These are phyloP conservation scores for Pelagia noctiluca DNA, from an alignment of 30 jellyfish, hydroid and myxozoan genomes.

Conservation along the genomic window DNA sequence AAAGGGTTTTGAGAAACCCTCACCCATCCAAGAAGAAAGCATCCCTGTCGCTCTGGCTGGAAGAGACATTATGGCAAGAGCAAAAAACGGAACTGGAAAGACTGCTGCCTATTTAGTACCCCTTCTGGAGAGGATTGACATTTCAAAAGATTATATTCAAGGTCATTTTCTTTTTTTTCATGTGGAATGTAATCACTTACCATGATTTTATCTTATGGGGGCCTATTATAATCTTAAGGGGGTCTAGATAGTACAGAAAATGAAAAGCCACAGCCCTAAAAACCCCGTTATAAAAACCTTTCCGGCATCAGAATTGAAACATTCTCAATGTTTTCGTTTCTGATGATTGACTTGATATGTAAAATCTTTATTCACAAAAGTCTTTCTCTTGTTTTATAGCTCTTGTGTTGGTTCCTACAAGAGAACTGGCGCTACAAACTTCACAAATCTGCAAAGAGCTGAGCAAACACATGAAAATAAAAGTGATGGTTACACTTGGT, in stretches of 20 bases:
- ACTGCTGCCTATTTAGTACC: conserved; percentile 97
- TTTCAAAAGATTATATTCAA: conserved; percentile 75
- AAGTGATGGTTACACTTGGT: conserved; percentile 96
- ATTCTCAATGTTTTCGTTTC: too few species aligned
- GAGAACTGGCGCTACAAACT: conserved; percentile 96
- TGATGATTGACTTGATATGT: too few species aligned
- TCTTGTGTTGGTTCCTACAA: conserved; percentile 92
- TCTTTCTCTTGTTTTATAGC: conserved; percentile 66
- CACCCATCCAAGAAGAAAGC: conserved; percentile 98
- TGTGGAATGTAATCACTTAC: not conserved
- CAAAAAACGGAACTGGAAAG: conserved; percentile 98
- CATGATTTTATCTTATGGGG: not conserved
- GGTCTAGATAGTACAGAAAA: too few species aligned
- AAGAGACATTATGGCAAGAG: conserved; percentile 94
- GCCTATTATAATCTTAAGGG: too few species aligned
- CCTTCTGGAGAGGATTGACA: conserved; percentile 82
- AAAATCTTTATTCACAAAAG: too few species aligned
- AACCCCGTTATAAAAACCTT: too few species aligned
- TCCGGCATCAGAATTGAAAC: too few species aligned
- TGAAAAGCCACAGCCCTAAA: too few species aligned
- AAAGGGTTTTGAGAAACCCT: conserved; percentile 92
- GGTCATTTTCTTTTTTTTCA: conserved; percentile 39
- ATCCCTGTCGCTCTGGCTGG: conserved; percentile 97
- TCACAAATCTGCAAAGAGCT: conserved; percentile 94
- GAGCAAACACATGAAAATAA: conserved; percentile 93